Conservation (phyloP, 2,797 vertebrate species). For the Gambelia wislizenii region DNA sequence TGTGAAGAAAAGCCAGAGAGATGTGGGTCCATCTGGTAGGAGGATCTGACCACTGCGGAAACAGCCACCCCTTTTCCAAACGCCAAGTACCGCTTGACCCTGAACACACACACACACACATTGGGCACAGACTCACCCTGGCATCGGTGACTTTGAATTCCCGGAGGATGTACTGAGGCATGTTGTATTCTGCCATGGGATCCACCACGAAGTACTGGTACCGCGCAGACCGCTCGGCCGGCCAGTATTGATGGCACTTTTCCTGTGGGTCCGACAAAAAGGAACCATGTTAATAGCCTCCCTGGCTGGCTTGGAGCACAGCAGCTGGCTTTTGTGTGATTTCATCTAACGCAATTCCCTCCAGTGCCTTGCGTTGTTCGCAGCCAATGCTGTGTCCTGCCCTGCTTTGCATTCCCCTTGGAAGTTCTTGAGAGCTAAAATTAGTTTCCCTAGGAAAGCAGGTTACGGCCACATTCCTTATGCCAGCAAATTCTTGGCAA, state of each 20-base stretch:
- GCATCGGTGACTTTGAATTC: constrained; percentile 99
- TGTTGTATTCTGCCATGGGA: constrained; percentile 98
- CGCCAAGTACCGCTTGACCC: too few species aligned
- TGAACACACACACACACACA: too few species aligned
- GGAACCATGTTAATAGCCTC: too few species aligned
- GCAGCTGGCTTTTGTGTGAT: not conserved
- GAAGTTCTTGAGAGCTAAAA: not conserved
- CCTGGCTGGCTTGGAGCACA: too few species aligned
- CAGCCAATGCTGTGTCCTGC: not conserved
- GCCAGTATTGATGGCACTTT: constrained; percentile 99
- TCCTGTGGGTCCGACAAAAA: constrained; percentile 80
- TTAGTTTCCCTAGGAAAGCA: not conserved
- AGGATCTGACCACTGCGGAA: too few species aligned
- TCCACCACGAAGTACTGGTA: constrained; percentile 99
- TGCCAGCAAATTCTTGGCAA: too few species aligned
- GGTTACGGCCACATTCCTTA: not conserved
- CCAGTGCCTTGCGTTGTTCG: not conserved
- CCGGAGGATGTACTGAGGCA: constrained; percentile 97
- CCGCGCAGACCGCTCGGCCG: constrained; percentile 93
- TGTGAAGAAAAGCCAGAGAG: too few species aligned
- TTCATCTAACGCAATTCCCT: not conserved
- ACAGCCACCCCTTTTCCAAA: not conserved
- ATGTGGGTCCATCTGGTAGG: too few species aligned
- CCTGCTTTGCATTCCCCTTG: not conserved
- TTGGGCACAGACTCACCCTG: constrained; percentile 83